Conservation (phyloP, 2,797 vertebrate species). For the Neomorphus geoffroyi region DNA sequence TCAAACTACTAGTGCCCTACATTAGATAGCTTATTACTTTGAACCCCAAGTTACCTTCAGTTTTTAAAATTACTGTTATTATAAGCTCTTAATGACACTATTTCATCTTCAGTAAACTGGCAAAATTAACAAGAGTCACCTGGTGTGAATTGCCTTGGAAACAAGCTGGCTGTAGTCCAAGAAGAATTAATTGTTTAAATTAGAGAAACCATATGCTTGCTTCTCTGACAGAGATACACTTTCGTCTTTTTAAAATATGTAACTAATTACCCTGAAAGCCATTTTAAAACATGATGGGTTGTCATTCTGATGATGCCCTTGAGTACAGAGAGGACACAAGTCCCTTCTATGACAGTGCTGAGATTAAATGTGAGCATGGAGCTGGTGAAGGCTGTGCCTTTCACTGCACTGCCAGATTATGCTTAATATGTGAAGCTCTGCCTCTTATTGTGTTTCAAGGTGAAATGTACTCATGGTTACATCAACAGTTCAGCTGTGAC, state of each 20-base stretch:
- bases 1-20: background rate
- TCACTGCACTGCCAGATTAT: background rate
- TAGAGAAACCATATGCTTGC: background rate
- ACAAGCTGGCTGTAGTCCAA: background rate
- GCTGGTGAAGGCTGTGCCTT: background rate
- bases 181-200: background rate
- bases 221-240: background rate
- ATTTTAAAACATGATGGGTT: background rate
- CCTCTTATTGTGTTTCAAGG: background rate
- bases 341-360: accelerated
- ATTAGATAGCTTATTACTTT: background rate
- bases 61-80: background rate
- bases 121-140: background rate
- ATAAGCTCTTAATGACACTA: background rate
- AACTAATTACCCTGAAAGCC: background rate
- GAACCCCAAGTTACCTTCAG: background rate
- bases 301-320: background rate
- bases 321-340: background rate
- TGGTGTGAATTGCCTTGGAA: background rate
- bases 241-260: background rate
- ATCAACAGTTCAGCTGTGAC: background rate
- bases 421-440: background rate
- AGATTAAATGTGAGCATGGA: background rate
- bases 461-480: background rate
- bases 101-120: background rate